Evolutionary conservation across 2,888 invertebrate species (phyloP).

Genomic region (Pristionchus japonicus): DNA sequence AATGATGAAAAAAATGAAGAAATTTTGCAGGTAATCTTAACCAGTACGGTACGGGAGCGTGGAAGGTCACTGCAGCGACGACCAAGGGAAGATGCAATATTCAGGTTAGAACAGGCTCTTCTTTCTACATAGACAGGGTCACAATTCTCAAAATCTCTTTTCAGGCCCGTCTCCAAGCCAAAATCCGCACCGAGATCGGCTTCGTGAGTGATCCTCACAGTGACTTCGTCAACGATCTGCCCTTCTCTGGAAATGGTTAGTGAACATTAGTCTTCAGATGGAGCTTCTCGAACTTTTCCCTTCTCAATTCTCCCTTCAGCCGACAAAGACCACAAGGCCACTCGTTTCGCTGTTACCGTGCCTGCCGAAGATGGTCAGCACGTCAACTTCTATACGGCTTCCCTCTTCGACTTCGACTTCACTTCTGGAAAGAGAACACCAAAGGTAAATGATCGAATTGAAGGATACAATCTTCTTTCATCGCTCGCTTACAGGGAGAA

Average conservation of each 20-base stretch:
- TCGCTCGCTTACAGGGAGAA: neutral
- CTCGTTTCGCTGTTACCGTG: constrained; percentile 9
- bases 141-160: too few species aligned
- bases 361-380: neutral
- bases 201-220: constrained; percentile 5
- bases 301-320: too few species aligned
- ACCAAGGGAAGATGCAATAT: constrained; percentile 25
- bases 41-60: neutral
- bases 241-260: constrained; percentile 28
- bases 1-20: neutral
- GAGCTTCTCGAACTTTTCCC: too few species aligned
- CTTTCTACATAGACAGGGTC: neutral
- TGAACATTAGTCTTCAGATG: too few species aligned
- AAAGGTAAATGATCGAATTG: neutral
- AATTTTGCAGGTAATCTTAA: neutral
- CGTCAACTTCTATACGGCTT: neutral
- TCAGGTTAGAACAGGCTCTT: neutral
- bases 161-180: neutral
- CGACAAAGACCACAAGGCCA: constrained; percentile 20
- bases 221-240: constrained; percentile 3
- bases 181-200: constrained; percentile 18
- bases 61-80: neutral
- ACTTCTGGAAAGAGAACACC: constrained; percentile 18
- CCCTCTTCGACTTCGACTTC: constrained; percentile 31
- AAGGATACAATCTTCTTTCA: too few species aligned